Percentiles rank a stretch among this genome's conserved stretches.
Evolutionary conservation across 2,113 vertebrate genomes (phyloP).

Genomic region (Semnornis frantzii): DNA sequence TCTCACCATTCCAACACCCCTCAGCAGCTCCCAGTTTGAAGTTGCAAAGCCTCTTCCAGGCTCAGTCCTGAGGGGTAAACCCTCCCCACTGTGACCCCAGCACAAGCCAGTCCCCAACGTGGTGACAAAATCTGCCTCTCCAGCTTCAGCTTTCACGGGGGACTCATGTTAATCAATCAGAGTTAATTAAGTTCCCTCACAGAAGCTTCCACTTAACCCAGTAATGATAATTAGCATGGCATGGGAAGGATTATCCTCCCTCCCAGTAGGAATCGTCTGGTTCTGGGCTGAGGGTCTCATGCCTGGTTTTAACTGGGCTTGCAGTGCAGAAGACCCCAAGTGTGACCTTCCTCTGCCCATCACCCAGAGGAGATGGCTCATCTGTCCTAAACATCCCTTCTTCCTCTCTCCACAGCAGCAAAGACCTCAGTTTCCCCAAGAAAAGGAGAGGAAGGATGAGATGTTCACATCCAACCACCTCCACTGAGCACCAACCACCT

Average conservation of each 20-base stretch:
- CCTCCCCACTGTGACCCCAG: neutral
- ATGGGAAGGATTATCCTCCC: neutral
- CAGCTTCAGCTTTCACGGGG: neutral
- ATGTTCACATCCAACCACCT: neutral
- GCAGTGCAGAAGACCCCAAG: rapidly evolving
- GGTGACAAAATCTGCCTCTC: neutral
- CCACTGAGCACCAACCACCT: neutral
- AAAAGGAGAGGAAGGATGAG: neutral
- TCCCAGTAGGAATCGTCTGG: neutral
- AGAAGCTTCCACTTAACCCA: neutral
- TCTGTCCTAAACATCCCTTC: too few relatives aligned
- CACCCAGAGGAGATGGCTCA: neutral
- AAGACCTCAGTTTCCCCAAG: neutral
- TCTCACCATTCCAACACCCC: neutral
- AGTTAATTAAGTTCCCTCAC: neutral
- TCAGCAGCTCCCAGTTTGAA: neutral
- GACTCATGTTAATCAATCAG: neutral
- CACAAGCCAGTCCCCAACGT: rapidly evolving
- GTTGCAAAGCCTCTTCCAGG: neutral
- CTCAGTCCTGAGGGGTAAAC: neutral
- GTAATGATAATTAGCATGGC: rapidly evolving
- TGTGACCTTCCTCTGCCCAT: neutral
- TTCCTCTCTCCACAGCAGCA: rapidly evolving
- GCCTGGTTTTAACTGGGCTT: rapidly evolving
- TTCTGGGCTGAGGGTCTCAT: neutral